Evolutionary conservation across 2,113 vertebrate genomes (phyloP), one percentile per base, ranked within the genome.

Genomic region (Saguinus imperator): DNA sequence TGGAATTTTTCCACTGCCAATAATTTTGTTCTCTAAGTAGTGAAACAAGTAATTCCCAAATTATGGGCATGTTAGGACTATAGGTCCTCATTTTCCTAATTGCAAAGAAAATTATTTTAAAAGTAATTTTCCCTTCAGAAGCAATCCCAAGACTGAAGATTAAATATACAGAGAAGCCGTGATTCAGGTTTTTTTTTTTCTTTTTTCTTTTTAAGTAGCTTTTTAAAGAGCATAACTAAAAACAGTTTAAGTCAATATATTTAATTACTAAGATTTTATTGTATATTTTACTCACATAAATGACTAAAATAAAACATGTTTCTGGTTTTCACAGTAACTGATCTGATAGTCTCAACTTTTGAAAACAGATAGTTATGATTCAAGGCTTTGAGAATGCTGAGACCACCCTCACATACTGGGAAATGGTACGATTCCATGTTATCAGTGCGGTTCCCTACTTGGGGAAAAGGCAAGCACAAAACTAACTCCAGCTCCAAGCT

Each of bases 81-180:
- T 80, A 79, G 55, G 57, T 82, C 50, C 37, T 88, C 40, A 94
- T 96, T 97, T 91, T 83, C 27, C 45, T 95, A 95, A 94, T 87
- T 95, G n/a, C 13, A 89, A 23, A 80, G 61, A 94, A 94, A 95
- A 94, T 92, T 83, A 91, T 97, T 91, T 94, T 94, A 87, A 94
- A 96, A 94, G 80, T 81, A 94, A 95, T 89, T 84, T 93, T 32
- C 18, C 68, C 35, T 20, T 58, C 64, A 64, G 64, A 90, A 96
- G 50, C 84, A 84, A 96, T 88, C 83, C 25, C 29, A 84, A 85
- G 50, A 75, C 25, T 52, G 45, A 95, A 92, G 80, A 92, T 87
- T 95, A 95, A 95, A 88, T 61, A 96, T 50, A 8, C 9, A 87
- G 25, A 48, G 45, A 94, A n/a, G n/a, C 14, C 32, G 13, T 37